Evolutionary conservation across 2,888 invertebrate genomes (phyloP), one percentile per base, ranked within the genome.

Genomic region (Mycalesis mineus): DNA sequence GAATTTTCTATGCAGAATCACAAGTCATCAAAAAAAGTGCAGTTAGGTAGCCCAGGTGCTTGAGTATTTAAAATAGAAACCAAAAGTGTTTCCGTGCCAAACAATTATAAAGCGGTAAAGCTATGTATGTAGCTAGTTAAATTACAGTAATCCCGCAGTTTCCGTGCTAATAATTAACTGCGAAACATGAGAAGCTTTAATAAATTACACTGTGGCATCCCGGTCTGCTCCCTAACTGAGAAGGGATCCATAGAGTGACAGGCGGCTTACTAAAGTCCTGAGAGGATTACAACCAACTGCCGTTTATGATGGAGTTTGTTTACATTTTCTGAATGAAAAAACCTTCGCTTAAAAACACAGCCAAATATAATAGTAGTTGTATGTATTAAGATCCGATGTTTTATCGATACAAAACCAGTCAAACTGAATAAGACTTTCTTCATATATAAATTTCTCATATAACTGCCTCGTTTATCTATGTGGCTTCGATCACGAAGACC

Each of bases 171-270:
- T 52, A 52, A 52, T 52, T 52, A 52, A 52, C 42, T 52, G 33
- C 52, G 40, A 50, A 42, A 42, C 52, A 52, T 33, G 42, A 41
- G 52, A n/a, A 7, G 31, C 41, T 41, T 51, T 52, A 42, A 52
- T 52, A 52, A 52, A 52, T 52, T 52, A 52, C 42, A 31, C 42
- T 17, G 15, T 52, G 42, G 42, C 42, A 42, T 33, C 42, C 41
- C 42, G 17, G 52, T 36, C 50, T 50, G 31, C 22, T 42, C 31
- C 51, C 41, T 29, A 7, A 39, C 28, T 31, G 52, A 11, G 31
- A 22, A 42, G 52, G 52, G 52, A 52, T 52, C 39, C 15, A n/a
- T 5, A 31, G 52, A 33, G 42, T 52, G 52, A 52, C 52, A 52
- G 17, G n/a, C 52, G 52, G 41, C 52, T 52, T 42, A 42, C 42